Base-by-base conservation (phyloP, 1,140 invertebrate genomes). In the Apis mellifera region DNA sequence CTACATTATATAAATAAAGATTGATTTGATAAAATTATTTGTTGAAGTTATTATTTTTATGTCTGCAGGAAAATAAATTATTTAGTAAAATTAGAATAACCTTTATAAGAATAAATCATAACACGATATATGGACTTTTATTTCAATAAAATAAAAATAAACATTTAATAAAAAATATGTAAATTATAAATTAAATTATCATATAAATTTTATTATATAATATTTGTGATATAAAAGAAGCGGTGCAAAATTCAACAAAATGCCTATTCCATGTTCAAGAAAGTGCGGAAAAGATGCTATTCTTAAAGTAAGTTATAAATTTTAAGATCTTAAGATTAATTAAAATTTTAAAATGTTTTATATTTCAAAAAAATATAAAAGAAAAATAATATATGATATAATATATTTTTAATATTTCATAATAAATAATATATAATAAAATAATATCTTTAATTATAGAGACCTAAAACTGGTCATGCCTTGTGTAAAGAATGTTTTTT, bases 401-500 rank as follows among this genome's bases (percentile, higher is more conserved):
- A 66, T 19, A 66, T 19, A 42, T 42, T 0, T 42, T 42, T 42
- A 42, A 42, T 42, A 42, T 42, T 42, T 0, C 5, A 42, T 42
- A 42, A 42, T 42, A 42, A 42, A 42, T 42, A 42, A 42, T 42
- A 42, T 42, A 42, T 42, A 7, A 7, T 42, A 65, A 17, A 21
- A 64, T 19, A 21, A 72, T 62, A 21, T 50, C 13, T 89, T 87
- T 85, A 86, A 59, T 94, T 95, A 85, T 90, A 98, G 97, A 95
- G 98, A 42, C 97, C 97, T 1, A 98, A 98, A 96, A 98, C 97
- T 66, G 97, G 97, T 1, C 97, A 99, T 95, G 96, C 97, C 0
- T 93, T 99, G 26, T 99, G 99, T 90, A 99, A 99, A 93, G 96
- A 98, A 90, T 99, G 99, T 94, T 99, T 99, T 92, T 99, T 97